Evolutionary conservation across 2,113 vertebrate genomes (phyloP), one percentile per base, ranked within the genome.

Genomic region (Panthera uncia): DNA sequence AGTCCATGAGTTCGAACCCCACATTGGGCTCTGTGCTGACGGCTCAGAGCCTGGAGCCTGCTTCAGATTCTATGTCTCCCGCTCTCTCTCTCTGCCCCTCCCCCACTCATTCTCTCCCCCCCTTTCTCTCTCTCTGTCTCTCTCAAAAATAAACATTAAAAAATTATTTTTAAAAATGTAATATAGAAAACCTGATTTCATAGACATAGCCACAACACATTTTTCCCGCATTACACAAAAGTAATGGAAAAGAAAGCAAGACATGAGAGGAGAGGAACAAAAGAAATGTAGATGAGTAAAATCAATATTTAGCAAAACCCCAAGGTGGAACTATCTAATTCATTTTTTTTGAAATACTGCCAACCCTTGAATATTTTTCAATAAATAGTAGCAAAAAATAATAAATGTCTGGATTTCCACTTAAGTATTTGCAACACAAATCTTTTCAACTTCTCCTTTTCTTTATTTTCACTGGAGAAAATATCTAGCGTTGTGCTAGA

Each of bases 161-260:
- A 55, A 61, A 23, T 61, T 61, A 61, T 61, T 61, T 52, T 52
- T 45, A 93, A 93, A 89, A 83, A 48, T 66, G 57, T 78, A 94
- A 57, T 93, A 89, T 25, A 48, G 50, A 91, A 73, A 82, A 76
- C 52, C 69, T 93, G 52, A 84, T 69, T 94, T 31, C 50, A 55
- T 13, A 73, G 25, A 63, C 48, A 81, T 50, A 68, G 9, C 55
- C n/a, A 76, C 66, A 89, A 48, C 16, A n/a, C 27, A 48, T 52
- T 61, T 85, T 21, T 65, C 21, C 68, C 61, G 9, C 50, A 66
- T 83, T 79, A 63, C 7, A 82, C 10, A 57, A 71, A 96, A 66
- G 55, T 78, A 93, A 90, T 41, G 12, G 41, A 45, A 94, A 95
- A 19, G n/a, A 96, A 93, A 93, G 79, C 45, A 93, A 88, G 13